Conservation (phyloP, 1,140 invertebrate species). For the Plectrocnemia conspersa region DNA sequence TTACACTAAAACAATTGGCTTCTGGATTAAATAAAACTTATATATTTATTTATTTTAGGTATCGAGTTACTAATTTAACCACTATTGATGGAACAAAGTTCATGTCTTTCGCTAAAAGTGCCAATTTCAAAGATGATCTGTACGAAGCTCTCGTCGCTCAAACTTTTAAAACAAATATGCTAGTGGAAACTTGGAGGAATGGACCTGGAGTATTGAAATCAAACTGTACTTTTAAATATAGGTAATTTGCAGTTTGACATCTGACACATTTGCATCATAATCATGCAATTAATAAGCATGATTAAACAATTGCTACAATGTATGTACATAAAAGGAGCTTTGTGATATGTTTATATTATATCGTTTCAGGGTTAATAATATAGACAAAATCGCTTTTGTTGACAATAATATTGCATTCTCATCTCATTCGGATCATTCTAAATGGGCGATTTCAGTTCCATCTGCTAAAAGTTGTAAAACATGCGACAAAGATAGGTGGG, state of each 20-base stretch:
- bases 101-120: constrained; percentile 73
- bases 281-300: no score
- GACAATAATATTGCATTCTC: constrained; percentile 59
- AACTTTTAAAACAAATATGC: constrained; percentile 62
- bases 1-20: not conserved
- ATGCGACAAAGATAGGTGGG: constrained; percentile 58
- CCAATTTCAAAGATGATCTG: constrained; percentile 74
- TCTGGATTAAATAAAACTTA: no score
- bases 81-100: constrained; percentile 59
- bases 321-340: no score
- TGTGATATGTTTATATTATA: constrained; percentile 6
- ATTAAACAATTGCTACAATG: no score
- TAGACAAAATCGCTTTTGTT: constrained; percentile 56
- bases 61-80: constrained; percentile 54
- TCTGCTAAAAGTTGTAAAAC: constrained; percentile 40
- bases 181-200: constrained; percentile 86
- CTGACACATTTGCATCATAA: no score
- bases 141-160: constrained; percentile 79
- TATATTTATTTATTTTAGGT: constrained; percentile 37
- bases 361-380: constrained; percentile 62
- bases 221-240: constrained; percentile 58
- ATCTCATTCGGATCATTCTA: constrained; percentile 82
- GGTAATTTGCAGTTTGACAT: no score
- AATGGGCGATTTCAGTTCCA: constrained; percentile 75
- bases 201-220: constrained; percentile 67